Conservation (phyloP, 2,113 vertebrate genomes). For the Datnioides undecimradiatus region DNA sequence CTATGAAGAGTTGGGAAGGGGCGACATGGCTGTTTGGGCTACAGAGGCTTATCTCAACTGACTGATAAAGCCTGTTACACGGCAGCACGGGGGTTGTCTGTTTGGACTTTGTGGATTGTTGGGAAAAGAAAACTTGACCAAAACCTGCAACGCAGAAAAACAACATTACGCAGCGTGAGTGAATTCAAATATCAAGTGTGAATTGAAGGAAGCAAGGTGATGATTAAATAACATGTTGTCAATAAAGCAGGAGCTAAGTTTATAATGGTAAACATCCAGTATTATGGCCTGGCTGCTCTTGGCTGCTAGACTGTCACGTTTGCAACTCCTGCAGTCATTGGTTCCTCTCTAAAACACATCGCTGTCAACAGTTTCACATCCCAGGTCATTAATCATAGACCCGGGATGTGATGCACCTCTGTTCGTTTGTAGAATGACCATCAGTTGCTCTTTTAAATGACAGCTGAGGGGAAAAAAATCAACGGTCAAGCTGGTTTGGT, state of each 20-base stretch:
- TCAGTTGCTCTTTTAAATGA: background rate
- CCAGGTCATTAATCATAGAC: background rate
- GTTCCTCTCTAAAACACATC: background rate
- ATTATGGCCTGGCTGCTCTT: background rate
- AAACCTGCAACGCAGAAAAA: background rate
- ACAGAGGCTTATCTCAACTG: constrained; percentile 48
- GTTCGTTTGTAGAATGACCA: background rate
- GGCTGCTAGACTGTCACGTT: background rate
- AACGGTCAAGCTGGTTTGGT: constrained; percentile 3
- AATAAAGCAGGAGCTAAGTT: background rate
- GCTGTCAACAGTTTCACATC: background rate
- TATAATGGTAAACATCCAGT: background rate
- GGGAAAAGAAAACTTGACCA: background rate
- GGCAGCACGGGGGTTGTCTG: background rate
- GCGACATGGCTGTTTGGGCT: constrained; percentile 8
- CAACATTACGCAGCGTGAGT: background rate
- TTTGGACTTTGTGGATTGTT: background rate
- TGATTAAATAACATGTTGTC: background rate
- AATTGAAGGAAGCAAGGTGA: background rate
- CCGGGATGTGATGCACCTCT: background rate
- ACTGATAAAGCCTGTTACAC: constrained; percentile 29
- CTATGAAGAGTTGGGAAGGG: constrained; percentile 6
- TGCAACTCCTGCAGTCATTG: background rate
- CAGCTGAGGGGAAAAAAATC: constrained; percentile 10
- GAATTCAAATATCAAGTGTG: background rate